Base-by-base conservation (phyloP, 2,797 vertebrate species). In the Phoeniculus purpureus region DNA sequence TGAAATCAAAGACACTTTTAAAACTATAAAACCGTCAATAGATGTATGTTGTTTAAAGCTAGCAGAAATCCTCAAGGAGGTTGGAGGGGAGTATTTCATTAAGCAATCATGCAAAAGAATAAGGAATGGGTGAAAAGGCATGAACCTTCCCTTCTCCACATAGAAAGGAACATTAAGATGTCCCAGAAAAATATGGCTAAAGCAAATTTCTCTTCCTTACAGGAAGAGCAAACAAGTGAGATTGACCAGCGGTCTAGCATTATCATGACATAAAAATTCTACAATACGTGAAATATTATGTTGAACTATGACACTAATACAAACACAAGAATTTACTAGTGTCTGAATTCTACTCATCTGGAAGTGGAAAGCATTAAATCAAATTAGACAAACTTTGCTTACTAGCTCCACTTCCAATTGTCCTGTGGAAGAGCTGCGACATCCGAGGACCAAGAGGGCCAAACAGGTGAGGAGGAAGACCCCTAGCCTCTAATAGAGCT, bases 401-500 rank as follows among this genome's bases (percentile, higher is more conserved):
- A 99, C 99, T 99, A 96, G 99, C 99, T 97, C 99, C 99, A 91
- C 99, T 99, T 97, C 99, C 99, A 96, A 99, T 99, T 97, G 99
- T 99, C 97, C 99, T 98, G 97, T 99, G 99, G 98, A 99, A 99
- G 95, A 99, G 98, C 85, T 99, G 99, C 66, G 99, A 99, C 99
- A 99, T 99, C 83, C 99, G 98, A 95, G 99, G 99, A 95, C 99
- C 99, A 90, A 99, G 98, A 84, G 99, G 99, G 81, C 99, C 99
- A 97, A 99, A 99, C 79, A 99, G 98, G 97, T 99, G 99, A 97
- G 99, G 99, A 87, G 99, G 99, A 96, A 99, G 99, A 96, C 99
- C 99, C 95, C 99, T 98, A 95, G 99, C 99, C 97, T 99, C 99
- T 95, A 99, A 97, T 12, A 99, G 97, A 95, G 99, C 99, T 99